A percentile compares a stretch with the other conserved stretches of the same genome.
Conservation (phyloP, 2,888 invertebrate genomes). For the Cryptocheilus praepositus region DNA sequence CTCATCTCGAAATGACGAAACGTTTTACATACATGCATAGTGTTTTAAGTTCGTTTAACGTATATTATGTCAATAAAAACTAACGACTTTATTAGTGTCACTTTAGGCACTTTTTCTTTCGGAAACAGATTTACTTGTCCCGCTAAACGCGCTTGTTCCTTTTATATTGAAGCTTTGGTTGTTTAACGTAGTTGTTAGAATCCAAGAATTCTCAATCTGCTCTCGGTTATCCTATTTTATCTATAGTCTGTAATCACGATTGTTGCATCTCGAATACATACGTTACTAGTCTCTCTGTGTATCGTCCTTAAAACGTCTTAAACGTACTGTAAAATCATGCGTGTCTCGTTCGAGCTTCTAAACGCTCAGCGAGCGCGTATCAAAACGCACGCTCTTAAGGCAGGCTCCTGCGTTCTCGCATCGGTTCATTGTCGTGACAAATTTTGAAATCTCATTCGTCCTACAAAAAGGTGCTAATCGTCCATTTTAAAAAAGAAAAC, state of each 20-base stretch:
- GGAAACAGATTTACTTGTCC: constrained; percentile 44
- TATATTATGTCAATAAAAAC: constrained; percentile 48
- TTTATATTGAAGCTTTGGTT: constrained; percentile 53
- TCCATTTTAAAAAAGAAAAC: background rate
- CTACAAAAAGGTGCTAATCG: background rate
- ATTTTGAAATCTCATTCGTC: background rate
- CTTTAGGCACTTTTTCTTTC: constrained; percentile 64
- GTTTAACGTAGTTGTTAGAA: constrained; percentile 39
- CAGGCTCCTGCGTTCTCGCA: constrained; percentile 4
- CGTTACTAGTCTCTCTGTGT: constrained; percentile 22
- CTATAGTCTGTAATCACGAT: constrained; percentile 28
- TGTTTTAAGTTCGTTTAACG: constrained; percentile 10
- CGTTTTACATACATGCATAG: background rate
- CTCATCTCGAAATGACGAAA: background rate
- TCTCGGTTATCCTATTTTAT: constrained; percentile 25
- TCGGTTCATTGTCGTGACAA: background rate
- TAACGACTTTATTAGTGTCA: constrained; percentile 48
- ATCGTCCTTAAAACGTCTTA: constrained; percentile 18
- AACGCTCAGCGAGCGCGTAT: constrained; percentile 13
- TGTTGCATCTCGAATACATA: constrained; percentile 26
- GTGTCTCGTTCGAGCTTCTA: constrained; percentile 28
- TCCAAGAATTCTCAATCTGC: constrained; percentile 21
- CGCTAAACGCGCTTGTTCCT: constrained; percentile 10
- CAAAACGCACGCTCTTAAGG: constrained; percentile 2
- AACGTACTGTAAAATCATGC: constrained; percentile 29